phyloP scores from a whole-genome alignment of 2,888 invertebrate species.

The Fabriciana adippe region DNA sequence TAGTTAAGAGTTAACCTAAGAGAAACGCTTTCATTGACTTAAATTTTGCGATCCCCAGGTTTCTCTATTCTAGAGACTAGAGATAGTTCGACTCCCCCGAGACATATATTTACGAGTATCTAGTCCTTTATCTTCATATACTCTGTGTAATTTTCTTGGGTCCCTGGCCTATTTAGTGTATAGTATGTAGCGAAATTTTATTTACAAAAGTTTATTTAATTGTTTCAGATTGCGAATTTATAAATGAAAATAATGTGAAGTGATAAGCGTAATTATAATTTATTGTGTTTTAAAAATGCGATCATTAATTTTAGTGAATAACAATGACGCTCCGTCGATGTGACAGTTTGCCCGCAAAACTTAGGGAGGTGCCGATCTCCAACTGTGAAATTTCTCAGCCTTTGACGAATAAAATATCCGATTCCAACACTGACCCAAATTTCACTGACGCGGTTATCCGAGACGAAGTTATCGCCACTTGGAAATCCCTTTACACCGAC shows the following conservation, averaged over 20 bases:
- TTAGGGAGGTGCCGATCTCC: constrained; percentile 56
- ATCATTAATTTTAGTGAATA: constrained; percentile 52
- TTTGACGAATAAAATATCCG: constrained; percentile 52
- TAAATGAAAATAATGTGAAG: constrained; percentile 45
- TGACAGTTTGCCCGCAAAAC: constrained; percentile 74
- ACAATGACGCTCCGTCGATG: constrained; percentile 78
- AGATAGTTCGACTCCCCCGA: no score
- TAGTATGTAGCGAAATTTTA: no score
- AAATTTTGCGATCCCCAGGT: no score
- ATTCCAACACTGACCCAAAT: constrained; percentile 65
- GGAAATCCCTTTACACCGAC: constrained; percentile 74
- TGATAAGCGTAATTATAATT: constrained; percentile 37
- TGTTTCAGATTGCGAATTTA: constrained; percentile 57
- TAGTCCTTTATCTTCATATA: no score
- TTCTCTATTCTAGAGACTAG: no score
- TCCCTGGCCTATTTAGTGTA: no score
- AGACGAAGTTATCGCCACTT: constrained; percentile 73
- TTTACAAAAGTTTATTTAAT: constrained; percentile 36
- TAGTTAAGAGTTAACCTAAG: no score
- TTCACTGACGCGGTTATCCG: constrained; percentile 59
- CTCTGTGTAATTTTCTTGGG: no score
- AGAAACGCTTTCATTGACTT: no score
- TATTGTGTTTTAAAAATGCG: constrained; percentile 62
- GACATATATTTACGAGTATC: no score
- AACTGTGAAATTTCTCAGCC: constrained; percentile 43